Evolutionary conservation across 2,797 vertebrate species (phyloP), one percentile per base, ranked within the genome.

Genomic region (Lacerta agilis): DNA sequence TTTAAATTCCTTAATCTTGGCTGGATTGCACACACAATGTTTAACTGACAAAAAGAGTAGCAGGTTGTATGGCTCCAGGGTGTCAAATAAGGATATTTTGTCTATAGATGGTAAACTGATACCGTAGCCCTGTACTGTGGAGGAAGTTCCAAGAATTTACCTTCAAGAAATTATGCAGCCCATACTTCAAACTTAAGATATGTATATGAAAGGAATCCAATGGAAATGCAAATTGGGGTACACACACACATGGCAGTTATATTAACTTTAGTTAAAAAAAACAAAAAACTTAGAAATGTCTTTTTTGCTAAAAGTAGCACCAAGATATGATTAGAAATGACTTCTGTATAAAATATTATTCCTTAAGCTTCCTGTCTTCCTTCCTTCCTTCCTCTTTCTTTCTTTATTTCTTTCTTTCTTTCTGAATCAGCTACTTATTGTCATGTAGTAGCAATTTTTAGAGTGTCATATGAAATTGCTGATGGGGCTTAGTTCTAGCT

Each of bases 381-480:
- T 0, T 8, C 2, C 4, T 49, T 23, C 84, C 78, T 90, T 82
- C 91, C 49, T 23, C 85, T 72, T 88, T 83, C 91, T 0, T 0
- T 25, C 13, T 9, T 8, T 0, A 0, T 0, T 5, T 3, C 5
- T 69, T 2, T 86, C 55, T 91, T 78, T 92, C 33, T 92, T 87
- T 92, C 89, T 93, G 89, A 79, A 82, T 88, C 67, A 75, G 87
- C 81, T 94, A 83, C 96, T 97, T 96, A 95, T 92, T 97, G 96
- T 95, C 92, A 85, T 93, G 90, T 93, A 92, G 96, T 90, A 93
- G 95, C 95, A 90, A 93, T 96, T 98, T 97, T 95, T 95, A 95
- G 94, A 90, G 95, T 92, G 91, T 93, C 87, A 72, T 90, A 81
- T 94, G 93, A 97, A 97, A 96, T 87, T 96, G 98, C 97, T 97